Conservation (phyloP, 2,113 vertebrate species). For the Neoarius graeffei region DNA sequence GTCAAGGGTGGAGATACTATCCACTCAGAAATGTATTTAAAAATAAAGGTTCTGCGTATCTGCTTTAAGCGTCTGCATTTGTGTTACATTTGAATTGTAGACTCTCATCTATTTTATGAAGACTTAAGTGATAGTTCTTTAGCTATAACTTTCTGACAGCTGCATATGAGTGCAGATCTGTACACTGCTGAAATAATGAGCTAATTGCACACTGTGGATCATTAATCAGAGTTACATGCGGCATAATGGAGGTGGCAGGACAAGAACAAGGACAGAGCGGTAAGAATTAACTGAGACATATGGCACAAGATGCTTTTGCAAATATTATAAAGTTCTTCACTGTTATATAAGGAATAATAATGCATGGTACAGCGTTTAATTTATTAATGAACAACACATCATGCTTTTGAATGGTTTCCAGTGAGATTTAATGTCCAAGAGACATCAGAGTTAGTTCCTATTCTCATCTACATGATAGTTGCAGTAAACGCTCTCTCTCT, state of each 20-base stretch:
- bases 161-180: background rate
- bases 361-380: background rate
- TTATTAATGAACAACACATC: background rate
- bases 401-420: background rate
- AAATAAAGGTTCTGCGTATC: no score
- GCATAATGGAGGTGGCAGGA: slow-evolving; percentile 23
- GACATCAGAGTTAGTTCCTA: background rate
- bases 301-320: background rate
- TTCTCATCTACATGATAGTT: background rate
- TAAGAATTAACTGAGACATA: background rate
- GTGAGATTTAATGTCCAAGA: background rate
- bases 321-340: background rate
- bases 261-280: background rate
- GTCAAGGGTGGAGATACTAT: no score
- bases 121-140: background rate
- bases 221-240: slow-evolving; percentile 33
- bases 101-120: background rate
- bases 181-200: slow-evolving; percentile 3
- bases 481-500: background rate
- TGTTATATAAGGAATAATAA: background rate
- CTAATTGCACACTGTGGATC: background rate
- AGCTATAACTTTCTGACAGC: background rate
- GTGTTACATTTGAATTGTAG: background rate
- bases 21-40: no score
- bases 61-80: background rate